A percentile compares a stretch with the other conserved stretches of the same genome.
phyloP scores from a whole-genome alignment of 2,113 vertebrate genomes.

The Colius striatus region DNA sequence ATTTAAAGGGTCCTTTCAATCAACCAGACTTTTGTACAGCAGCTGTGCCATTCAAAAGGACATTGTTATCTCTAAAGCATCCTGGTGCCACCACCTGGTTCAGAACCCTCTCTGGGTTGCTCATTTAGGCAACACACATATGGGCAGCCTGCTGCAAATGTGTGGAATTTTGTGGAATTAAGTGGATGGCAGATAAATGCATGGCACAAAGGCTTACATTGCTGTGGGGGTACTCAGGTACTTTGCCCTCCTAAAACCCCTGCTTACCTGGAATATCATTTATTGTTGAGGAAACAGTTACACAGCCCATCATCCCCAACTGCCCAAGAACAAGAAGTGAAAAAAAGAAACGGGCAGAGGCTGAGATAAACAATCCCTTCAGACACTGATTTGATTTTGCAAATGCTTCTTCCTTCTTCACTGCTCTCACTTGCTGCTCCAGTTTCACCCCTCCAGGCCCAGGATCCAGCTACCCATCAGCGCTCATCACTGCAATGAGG shows the following conservation, averaged over 20 bases:
- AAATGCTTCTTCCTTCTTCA: not conserved
- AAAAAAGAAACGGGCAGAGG: not conserved
- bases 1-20: not conserved
- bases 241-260: not conserved
- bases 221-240: not conserved
- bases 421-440: not conserved
- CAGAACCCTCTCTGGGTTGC: not conserved
- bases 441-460: not conserved
- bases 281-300: not conserved
- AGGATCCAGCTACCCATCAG: not conserved
- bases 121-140: not conserved
- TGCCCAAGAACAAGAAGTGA: not conserved
- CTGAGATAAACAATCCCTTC: not conserved
- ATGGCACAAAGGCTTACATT: accelerated
- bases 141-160: not conserved
- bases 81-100: not conserved
- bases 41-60: not conserved
- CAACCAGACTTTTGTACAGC: not conserved
- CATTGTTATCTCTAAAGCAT: not conserved
- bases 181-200: not conserved
- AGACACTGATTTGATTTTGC: not conserved
- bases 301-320: not conserved
- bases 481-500: accelerated
- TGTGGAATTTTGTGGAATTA: not conserved
- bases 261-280: not conserved